Base-by-base conservation (phyloP, 2,888 invertebrate genomes). In the Molorchus minor region DNA sequence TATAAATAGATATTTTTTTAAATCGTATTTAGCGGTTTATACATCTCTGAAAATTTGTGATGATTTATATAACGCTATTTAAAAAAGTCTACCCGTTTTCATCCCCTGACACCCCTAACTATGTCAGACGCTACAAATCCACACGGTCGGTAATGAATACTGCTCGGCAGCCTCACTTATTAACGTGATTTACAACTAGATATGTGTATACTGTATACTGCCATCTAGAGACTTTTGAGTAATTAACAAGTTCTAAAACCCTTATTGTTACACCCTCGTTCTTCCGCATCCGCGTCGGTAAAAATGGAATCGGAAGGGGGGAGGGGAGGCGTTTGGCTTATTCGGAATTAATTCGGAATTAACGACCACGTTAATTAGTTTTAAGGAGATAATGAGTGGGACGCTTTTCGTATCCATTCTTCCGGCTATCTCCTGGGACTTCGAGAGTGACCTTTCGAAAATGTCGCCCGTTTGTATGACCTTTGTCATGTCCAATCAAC, bases 181-280 rank as follows among this genome's bases (percentile, higher is more conserved):
- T 64, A 68, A 58, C 45, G 43, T 71, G 71, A 72, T 70, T 72
- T 72, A 71, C 62, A 62, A 58, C 61, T 60, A 65, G 65, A 68
- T 69, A 64, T 62, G 61, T 67, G 69, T 66, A 66, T 68, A 71
- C 66, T 67, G 69, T 66, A 66, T 68, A 71, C 66, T 69, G 63
- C 68, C 61, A 64, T 60, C 66, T 63, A 63, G 70, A 70, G 69
- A 70, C 61, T 64, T 61, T 51, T 61, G 56, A 64, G 68, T 71
- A 70, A 72, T 71, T 71, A 72, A 71, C 72, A 70, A 69, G 69
- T 69, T 69, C 70, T 69, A 70, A 70, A n/a, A 65, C 62, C 62
- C 68, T 70, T 69, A 71, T 71, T 70, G 68, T 61, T 61, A 64
- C 64, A 67, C 65, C 67, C 72, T 63, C 61, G 55, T 45, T 58